Evolutionary conservation across 2,888 invertebrate genomes (phyloP), one percentile per base, ranked within the genome.

Genomic region (Drosophila pseudotalamancana): DNA sequence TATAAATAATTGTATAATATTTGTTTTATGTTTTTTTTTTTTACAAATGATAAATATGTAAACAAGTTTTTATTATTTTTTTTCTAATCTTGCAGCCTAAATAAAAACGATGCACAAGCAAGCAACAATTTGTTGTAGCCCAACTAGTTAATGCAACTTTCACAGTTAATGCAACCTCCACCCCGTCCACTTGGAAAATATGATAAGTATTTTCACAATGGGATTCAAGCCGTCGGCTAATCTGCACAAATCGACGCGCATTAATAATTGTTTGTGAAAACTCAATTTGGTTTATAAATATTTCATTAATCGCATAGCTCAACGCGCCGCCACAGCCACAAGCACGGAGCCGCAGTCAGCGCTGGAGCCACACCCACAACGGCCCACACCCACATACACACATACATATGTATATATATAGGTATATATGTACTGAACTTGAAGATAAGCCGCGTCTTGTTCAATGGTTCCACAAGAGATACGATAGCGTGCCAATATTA

Each of bases 401-500:
- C n/a, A n/a, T n/a, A n/a, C n/a, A 57, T 42, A 43, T 6, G 31
- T 12, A 37, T n/a, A 39, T 16, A 29, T 43, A 8, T 29, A 4
- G 29, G 19, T 19, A 16, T 12, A 73, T 54, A 70, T 76, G 60
- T 65, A 51, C 37, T 85, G 86, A 80, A 85, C 86, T 85, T 85
- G 79, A 37, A 60, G 76, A 73, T 77, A 80, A 62, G 45, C 21
- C 31, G 42, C 66, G 12, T 61, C 60, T n/a, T 66, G 66, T 35
- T 72, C 69, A 43, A 59, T 49, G 57, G 55, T 35, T 61, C 11
- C 51, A 46, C 9, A 34, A n/a, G 43, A 59, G 73, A 40, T 42
- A 49, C 80, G 86, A 86, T 81, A 79, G 80, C 83, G 80, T 82
- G 86, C 80, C 80, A 86, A 86, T 86, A 87, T 82, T 87, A 87